Evolutionary conservation across 2,797 vertebrate species (phyloP).

Genomic region (Artibeus jamaicensis): DNA sequence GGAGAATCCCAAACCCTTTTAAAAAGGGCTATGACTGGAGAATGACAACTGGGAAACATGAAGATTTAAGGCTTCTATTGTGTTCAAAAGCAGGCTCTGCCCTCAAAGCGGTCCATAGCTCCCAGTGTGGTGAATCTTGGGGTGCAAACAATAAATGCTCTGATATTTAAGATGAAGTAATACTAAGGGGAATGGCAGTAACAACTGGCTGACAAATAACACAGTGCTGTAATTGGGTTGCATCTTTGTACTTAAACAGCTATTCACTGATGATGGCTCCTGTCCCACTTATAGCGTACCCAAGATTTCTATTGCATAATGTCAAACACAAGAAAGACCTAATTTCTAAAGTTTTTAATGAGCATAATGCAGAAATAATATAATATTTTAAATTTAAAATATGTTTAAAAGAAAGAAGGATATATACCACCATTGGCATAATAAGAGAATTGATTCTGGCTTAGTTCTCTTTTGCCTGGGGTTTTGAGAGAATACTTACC

Average conservation of each 20-base stretch:
- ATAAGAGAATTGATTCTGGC: background rate
- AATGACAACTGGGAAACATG: slow-evolving; percentile 60
- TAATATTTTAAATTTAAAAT: slow-evolving; percentile 1
- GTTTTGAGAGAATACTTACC: background rate
- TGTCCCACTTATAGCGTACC: background rate
- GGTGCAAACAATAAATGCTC: background rate
- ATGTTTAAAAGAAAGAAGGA: background rate
- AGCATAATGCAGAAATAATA: background rate
- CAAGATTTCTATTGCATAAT: background rate
- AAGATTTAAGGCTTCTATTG: slow-evolving; percentile 36
- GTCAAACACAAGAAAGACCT: background rate
- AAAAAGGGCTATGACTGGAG: slow-evolving; percentile 56
- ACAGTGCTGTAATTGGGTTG: background rate
- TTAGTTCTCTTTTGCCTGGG: background rate
- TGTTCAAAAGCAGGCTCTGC: slow-evolving; percentile 7
- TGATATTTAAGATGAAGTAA: slow-evolving; percentile 49
- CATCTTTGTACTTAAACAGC: background rate
- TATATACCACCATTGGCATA: background rate
- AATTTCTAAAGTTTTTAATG: slow-evolving; percentile 15
- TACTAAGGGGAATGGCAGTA: background rate
- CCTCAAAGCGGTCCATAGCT: slow-evolving; percentile 23
- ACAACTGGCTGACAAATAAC: background rate
- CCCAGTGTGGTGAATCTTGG: slow-evolving; percentile 5
- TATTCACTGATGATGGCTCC: background rate
- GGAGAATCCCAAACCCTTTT: slow-evolving; percentile 67